These are phyloP conservation scores for Anthopleura xanthogrammica DNA, from an alignment of 92 coral and sea anemone species.

Conservation along the genomic window DNA sequence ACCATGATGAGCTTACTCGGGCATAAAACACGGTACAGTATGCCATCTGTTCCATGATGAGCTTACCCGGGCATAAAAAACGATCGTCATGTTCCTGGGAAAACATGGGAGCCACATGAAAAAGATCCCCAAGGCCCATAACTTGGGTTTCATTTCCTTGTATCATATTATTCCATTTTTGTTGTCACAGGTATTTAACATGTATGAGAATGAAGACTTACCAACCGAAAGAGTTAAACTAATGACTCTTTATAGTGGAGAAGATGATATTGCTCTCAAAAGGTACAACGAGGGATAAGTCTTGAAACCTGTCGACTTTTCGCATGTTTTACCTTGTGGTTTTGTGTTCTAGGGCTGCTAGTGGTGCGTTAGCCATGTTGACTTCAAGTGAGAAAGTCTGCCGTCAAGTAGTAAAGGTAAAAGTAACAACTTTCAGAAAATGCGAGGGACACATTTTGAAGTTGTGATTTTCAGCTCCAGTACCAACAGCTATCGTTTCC, in stretches of 20 bases:
- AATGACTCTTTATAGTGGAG: constrained; percentile 79
- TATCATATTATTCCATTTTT: background rate
- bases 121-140: too few species aligned
- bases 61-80: too few species aligned
- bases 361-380: constrained; percentile 87
- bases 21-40: background rate
- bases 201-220: constrained; percentile 75
- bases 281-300: constrained; percentile 39
- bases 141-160: too few species aligned
- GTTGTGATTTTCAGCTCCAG: too few species aligned
- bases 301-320: background rate
- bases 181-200: constrained; percentile 65
- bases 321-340: background rate
- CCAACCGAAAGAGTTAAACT: constrained; percentile 92
- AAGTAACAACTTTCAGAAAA: background rate
- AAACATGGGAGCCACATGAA: too few species aligned
- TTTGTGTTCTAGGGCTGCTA: constrained; percentile 65
- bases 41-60: background rate
- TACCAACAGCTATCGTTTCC: too few species aligned
- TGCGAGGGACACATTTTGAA: background rate
- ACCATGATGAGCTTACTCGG: too few species aligned
- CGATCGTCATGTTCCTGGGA: too few species aligned
- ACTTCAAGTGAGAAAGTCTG: constrained; percentile 88
- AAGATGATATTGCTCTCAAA: constrained; percentile 82
- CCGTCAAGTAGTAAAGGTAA: constrained; percentile 83